phyloP scores from a whole-genome alignment of 2,113 vertebrate genomes.

The Aplodontia rufa region DNA sequence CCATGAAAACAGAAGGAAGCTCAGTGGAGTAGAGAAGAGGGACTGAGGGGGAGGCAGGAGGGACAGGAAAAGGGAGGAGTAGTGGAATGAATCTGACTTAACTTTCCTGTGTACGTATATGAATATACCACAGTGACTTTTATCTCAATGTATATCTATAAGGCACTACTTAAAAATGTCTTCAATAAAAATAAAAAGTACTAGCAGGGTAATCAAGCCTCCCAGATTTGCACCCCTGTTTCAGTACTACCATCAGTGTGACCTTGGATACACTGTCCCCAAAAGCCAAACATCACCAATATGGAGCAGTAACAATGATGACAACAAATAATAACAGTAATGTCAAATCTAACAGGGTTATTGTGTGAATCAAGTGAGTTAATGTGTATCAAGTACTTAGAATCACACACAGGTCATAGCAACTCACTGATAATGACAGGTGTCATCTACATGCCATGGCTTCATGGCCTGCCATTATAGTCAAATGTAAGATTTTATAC shows the following conservation, averaged over 20 bases:
- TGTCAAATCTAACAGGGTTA: neutral
- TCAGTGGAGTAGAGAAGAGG: no score
- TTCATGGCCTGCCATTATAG: neutral
- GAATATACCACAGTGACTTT: no score
- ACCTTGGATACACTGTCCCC: neutral
- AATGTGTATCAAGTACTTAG: neutral
- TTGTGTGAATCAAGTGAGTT: neutral
- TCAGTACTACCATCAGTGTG: neutral
- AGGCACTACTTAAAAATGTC: no score
- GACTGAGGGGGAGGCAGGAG: no score
- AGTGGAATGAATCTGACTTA: no score
- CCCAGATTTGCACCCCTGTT: neutral
- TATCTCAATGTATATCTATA: no score
- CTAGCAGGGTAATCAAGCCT: neutral
- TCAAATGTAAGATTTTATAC: neutral
- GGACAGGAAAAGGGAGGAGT: no score
- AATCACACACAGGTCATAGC: neutral
- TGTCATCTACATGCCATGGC: neutral
- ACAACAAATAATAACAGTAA: neutral
- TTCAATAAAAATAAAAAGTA: no score
- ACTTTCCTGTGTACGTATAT: no score
- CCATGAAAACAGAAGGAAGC: no score
- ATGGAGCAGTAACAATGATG: neutral
- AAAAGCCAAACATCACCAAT: neutral
- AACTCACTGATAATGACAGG: neutral